Percentiles rank a stretch among this genome's conserved stretches.
phyloP scores from a whole-genome alignment of 1,140 invertebrate genomes.

The Schlechtendalia chinensis region DNA sequence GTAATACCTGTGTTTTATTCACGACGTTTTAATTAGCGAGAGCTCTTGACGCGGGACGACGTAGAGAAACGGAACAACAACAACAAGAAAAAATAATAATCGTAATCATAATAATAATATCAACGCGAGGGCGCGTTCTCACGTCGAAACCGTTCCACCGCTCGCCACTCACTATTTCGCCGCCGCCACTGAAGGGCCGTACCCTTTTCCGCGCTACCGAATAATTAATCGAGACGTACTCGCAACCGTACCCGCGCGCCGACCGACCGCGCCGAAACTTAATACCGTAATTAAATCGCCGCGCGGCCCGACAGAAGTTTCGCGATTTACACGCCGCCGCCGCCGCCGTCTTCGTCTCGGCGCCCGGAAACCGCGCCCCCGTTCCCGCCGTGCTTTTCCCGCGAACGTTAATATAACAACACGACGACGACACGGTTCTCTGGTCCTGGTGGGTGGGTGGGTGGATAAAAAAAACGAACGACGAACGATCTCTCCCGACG shows the following conservation, averaged over 20 bases:
- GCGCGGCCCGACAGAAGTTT: constrained; percentile 31
- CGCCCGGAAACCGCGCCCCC: neutral
- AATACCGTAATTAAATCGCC: constrained; percentile 48
- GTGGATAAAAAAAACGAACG: no score
- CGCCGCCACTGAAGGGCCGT: neutral
- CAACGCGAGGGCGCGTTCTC: neutral
- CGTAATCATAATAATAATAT: neutral
- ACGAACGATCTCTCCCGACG: no score
- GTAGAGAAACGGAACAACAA: no score
- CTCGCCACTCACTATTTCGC: no score
- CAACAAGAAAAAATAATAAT: no score
- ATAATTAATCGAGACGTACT: constrained; percentile 26
- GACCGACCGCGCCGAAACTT: neutral
- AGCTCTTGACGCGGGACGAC: neutral
- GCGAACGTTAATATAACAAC: no score
- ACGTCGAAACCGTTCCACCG: constrained; percentile 5
- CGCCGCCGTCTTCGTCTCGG: neutral
- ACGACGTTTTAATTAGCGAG: constrained; percentile 44
- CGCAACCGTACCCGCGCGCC: neutral
- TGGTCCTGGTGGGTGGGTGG: no score
- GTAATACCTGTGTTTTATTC: constrained; percentile 49
- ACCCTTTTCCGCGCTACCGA: constrained; percentile 29
- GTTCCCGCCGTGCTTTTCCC: neutral
- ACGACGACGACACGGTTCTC: neutral
- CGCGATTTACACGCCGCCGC: constrained; percentile 4